Conservation (phyloP, 1,140 invertebrate species). For the Pseudomyrmex flavicornis region DNA sequence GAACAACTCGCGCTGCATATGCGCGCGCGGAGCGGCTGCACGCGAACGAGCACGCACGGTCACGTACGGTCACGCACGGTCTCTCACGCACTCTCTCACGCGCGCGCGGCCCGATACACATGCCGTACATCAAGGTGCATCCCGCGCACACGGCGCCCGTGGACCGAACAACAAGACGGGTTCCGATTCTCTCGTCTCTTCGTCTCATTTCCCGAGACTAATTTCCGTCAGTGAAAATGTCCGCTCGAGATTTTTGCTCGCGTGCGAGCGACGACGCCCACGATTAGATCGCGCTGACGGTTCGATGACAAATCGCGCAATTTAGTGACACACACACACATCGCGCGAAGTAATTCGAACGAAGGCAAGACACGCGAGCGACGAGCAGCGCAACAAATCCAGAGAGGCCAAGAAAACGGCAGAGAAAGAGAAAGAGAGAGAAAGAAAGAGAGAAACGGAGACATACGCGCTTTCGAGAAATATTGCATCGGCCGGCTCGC, state of each 20-base stretch:
- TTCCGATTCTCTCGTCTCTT: background rate
- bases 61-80: conserved; percentile 72
- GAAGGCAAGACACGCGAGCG: conserved; percentile 16
- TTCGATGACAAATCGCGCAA: conserved; percentile 50
- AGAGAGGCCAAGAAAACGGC: background rate
- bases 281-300: conserved; percentile 20
- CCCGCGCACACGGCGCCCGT: background rate
- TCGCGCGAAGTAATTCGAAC: conserved; percentile 17
- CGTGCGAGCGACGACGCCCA: background rate
- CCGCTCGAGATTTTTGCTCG: conserved; percentile 23
- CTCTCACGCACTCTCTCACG: conserved; percentile 52
- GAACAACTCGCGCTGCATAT: conserved; percentile 59
- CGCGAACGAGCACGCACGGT: conserved; percentile 64
- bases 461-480: conserved; percentile 53
- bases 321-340: conserved; percentile 27
- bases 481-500: conserved; percentile 53
- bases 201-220: background rate
- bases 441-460: conserved; percentile 12
- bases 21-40: conserved; percentile 43
- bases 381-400: background rate
- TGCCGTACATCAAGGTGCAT: conserved; percentile 63
- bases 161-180: background rate
- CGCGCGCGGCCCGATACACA: conserved; percentile 62
- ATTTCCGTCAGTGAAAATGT: conserved; percentile 39
- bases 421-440: background rate